phyloP scores from a whole-genome alignment of 2,113 vertebrate genomes.

The Odontesthes bonariensis region DNA sequence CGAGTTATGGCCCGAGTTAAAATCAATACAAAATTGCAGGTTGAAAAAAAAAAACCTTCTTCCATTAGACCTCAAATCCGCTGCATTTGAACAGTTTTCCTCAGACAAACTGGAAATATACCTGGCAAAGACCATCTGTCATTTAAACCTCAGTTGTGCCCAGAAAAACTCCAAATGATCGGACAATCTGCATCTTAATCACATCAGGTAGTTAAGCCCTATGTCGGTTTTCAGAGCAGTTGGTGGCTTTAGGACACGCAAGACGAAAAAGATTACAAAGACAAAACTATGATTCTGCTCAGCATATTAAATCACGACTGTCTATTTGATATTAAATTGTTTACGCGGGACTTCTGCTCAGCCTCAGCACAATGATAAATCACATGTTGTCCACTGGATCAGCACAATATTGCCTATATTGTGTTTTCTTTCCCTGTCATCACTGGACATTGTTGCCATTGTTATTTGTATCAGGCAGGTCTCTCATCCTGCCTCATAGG shows the following conservation, averaged over 20 bases:
- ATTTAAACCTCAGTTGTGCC: neutral
- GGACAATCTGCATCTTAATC: neutral
- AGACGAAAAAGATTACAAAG: conserved; percentile 52
- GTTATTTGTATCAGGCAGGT: neutral
- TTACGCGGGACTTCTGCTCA: conserved; percentile 24
- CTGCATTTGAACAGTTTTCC: neutral
- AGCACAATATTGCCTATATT: neutral
- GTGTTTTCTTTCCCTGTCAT: conserved; percentile 6
- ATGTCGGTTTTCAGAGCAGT: conserved; percentile 10
- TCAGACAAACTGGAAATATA: neutral
- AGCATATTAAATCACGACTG: conserved; percentile 43
- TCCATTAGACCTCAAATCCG: neutral
- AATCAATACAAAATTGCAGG: neutral
- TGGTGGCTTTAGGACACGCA: conserved; percentile 4
- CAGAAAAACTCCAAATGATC: neutral
- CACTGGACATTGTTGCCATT: neutral
- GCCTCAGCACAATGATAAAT: conserved; percentile 14
- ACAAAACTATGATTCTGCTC: conserved; percentile 31
- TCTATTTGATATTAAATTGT: conserved; percentile 25
- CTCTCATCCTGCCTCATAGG: conserved; percentile 14
- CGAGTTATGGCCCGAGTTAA: neutral
- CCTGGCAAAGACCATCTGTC: neutral
- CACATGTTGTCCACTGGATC: conserved; percentile 1
- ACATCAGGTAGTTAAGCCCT: neutral
- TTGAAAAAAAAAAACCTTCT: neutral